A percentile compares a stretch with the other conserved stretches of the same genome.
phyloP scores from a whole-genome alignment of 2,113 vertebrate genomes.

The Pedetes capensis region DNA sequence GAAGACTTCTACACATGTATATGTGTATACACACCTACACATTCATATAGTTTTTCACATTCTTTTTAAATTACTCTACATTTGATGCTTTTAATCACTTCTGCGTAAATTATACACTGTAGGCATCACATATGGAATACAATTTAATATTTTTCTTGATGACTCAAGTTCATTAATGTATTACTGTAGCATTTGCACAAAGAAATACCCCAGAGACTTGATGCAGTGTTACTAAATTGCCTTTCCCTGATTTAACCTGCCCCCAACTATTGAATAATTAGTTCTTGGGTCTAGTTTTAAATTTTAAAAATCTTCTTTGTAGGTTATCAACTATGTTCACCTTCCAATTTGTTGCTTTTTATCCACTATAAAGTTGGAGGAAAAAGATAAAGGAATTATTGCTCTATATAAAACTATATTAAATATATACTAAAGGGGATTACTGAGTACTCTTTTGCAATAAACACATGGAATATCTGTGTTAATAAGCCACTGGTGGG shows the following conservation, averaged over 20 bases:
- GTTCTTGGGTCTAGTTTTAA: background rate
- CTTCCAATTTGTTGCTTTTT: constrained; percentile 5
- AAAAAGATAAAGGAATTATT: background rate
- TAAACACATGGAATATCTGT: background rate
- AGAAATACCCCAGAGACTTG: background rate
- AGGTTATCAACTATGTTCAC: background rate
- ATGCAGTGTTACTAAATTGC: background rate
- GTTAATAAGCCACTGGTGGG: background rate
- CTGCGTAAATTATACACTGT: background rate
- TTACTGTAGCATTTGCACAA: background rate
- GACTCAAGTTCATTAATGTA: background rate
- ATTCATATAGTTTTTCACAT: constrained; percentile 5
- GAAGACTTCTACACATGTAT: background rate
- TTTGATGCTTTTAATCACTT: background rate
- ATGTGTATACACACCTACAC: background rate
- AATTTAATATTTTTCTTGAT: background rate
- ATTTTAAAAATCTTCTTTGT: constrained; percentile 12
- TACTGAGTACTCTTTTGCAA: background rate
- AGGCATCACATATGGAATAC: background rate
- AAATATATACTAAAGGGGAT: background rate
- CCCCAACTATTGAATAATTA: background rate
- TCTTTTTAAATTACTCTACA: constrained; percentile 15
- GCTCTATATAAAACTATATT: background rate
- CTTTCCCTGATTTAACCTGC: background rate
- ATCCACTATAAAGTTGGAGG: background rate